Base-by-base conservation (phyloP, 2,888 invertebrate genomes). In the Hecatera dysodea region DNA sequence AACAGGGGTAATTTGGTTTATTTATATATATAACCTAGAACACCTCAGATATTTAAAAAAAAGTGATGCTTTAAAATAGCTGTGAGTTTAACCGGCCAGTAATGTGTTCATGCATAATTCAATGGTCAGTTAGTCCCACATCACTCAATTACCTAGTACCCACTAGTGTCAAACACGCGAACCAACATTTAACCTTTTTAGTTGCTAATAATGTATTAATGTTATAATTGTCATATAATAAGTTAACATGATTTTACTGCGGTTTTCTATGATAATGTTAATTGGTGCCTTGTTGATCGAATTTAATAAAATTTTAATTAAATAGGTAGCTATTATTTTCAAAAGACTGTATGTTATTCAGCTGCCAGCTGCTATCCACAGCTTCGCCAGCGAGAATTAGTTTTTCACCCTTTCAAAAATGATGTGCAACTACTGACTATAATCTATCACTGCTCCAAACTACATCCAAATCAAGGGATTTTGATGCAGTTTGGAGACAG, bases 131-230 rank as follows among this genome's bases (percentile, higher is more conserved):
- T 78, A 64, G 42, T 59, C 44, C 68, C 22, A 78, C 73, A 80
- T 82, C 63, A 82, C 80, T 80, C 80, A 82, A 73, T 80, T 82
- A 80, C 81, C 81, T 75, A 56, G 72, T 19, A 60, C 36, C 56
- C 1, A 36, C 48, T 50, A 36, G 80, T 74, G 67, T 56, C 70
- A 71, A 70, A 79, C 80, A 82, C 80, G 80, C 80, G 17, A 80
- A 82, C 73, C 33, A 11, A 57, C 66, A 63, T 72, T 80, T 80
- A 80, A 67, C 80, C 79, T 67, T 78, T 81, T 82, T 78, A 65
- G 52, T 63, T 12, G 55, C 48, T 55, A 78, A 72, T 68, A 62
- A 82, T 72, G 60, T 60, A 82, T 72, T 68, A 78, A 66, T 65
- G 39, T 50, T 52, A 53, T 67, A 52, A 66, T 78, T 78, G 52